These are phyloP conservation scores for Beris chalybata DNA, from an alignment of 2,888 invertebrate genomes.

Conservation along the genomic window DNA sequence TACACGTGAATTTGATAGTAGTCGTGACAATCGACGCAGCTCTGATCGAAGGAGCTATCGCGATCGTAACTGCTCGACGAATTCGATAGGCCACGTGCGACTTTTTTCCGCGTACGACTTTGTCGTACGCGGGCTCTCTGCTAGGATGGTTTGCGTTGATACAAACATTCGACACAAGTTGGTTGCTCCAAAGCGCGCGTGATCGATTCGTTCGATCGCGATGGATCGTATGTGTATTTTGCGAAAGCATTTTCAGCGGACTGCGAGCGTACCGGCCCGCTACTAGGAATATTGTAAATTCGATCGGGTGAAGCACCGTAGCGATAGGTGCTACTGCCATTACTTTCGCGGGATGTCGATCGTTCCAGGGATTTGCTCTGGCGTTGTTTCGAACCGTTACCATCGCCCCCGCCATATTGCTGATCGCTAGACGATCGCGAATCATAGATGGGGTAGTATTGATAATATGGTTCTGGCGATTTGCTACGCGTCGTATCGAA, in stretches of 20 bases:
- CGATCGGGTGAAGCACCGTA: slow-evolving; percentile 54
- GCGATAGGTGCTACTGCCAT: slow-evolving; percentile 48
- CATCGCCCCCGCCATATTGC: slow-evolving; percentile 39
- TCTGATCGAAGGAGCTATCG: slow-evolving; percentile 42
- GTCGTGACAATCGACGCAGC: slow-evolving; percentile 56
- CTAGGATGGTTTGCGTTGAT: slow-evolving; percentile 67
- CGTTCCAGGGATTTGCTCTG: slow-evolving; percentile 55
- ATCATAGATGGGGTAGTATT: slow-evolving; percentile 55
- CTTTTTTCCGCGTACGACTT: slow-evolving; percentile 65
- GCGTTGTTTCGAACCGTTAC: slow-evolving; percentile 39
- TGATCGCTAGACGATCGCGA: slow-evolving; percentile 54
- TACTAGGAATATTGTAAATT: slow-evolving; percentile 47
- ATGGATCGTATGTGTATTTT: slow-evolving; percentile 60
- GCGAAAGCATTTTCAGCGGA: slow-evolving; percentile 55
- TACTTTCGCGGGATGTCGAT: slow-evolving; percentile 53
- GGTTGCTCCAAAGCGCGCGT: slow-evolving; percentile 66
- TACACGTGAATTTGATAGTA: slow-evolving; percentile 65
- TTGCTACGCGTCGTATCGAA: slow-evolving; percentile 47
- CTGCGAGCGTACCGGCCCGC: slow-evolving; percentile 52
- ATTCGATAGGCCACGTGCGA: slow-evolving; percentile 52
- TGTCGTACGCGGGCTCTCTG: slow-evolving; percentile 64
- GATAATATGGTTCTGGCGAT: slow-evolving; percentile 50
- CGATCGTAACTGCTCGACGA: slow-evolving; percentile 43
- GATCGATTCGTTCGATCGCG: slow-evolving; percentile 61
- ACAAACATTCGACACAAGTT: slow-evolving; percentile 73